Conservation (phyloP, 1,140 invertebrate genomes). For the Sycobia sp. region DNA sequence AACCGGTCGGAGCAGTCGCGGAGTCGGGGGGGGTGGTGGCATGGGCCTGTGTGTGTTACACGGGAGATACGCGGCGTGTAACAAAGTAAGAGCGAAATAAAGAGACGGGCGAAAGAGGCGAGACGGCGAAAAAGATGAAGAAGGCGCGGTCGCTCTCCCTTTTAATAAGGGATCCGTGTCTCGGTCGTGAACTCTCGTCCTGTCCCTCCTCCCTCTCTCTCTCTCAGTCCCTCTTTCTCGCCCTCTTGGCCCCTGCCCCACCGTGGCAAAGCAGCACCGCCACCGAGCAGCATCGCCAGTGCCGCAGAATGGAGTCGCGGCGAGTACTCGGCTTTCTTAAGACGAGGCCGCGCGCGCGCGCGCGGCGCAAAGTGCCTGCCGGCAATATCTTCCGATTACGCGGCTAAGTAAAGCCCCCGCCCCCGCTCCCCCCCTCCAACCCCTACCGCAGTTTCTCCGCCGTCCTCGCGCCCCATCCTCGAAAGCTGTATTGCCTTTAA, state of each 20-base stretch:
- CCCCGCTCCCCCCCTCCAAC: slow-evolving; percentile 38
- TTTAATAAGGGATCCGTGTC: slow-evolving; percentile 59
- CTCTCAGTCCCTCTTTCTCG: too few relatives aligned
- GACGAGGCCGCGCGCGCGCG: slow-evolving; percentile 47
- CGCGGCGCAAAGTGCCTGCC: slow-evolving; percentile 60
- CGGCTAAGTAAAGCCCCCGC: slow-evolving; percentile 57
- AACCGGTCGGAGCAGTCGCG: background rate
- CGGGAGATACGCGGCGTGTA: background rate
- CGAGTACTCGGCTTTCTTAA: too few relatives aligned
- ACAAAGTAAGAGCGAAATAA: slow-evolving; percentile 23
- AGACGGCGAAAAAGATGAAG: slow-evolving; percentile 29
- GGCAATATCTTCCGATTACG: slow-evolving; percentile 63
- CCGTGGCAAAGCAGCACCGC: background rate
- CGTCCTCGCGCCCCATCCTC: too few relatives aligned
- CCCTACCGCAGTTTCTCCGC: slow-evolving; percentile 1
- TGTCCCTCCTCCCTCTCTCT: background rate
- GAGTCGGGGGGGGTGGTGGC: background rate
- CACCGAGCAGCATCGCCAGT: slow-evolving; percentile 41
- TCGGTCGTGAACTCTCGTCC: slow-evolving; percentile 41
- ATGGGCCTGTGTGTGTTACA: slow-evolving; percentile 7
- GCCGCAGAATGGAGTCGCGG: slow-evolving; percentile 23
- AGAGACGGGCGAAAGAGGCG: slow-evolving; percentile 23
- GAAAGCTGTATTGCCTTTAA: too few relatives aligned
- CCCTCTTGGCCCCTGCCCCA: too few relatives aligned
- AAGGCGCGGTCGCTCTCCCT: slow-evolving; percentile 46